Percentiles rank a stretch among this genome's conserved stretches.
These are phyloP conservation scores for Rhyacophila brunnea DNA, from an alignment of 1,140 invertebrate species.

Conservation along the genomic window DNA sequence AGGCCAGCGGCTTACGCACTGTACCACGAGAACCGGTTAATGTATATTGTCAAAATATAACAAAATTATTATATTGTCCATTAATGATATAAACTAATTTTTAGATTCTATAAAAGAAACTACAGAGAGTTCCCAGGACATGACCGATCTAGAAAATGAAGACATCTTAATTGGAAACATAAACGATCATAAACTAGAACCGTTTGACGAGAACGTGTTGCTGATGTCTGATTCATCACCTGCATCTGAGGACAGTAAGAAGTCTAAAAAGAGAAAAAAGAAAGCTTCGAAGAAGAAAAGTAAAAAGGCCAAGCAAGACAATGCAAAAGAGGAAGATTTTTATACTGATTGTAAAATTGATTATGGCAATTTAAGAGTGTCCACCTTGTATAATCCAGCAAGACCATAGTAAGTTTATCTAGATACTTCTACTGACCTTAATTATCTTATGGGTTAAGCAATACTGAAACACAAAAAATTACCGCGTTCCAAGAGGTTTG, in stretches of 20 bases:
- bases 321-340: constrained; percentile 16
- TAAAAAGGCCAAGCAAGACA: neutral
- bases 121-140: no score
- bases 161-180: neutral
- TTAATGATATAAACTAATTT: no score
- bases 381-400: constrained; percentile 29
- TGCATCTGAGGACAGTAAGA: neutral
- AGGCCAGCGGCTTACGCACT: no score
- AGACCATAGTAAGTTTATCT: constrained; percentile 30
- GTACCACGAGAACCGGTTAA: no score
- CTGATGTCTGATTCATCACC: neutral
- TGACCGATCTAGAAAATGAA: constrained; percentile 4
- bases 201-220: neutral
- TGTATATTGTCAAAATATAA: no score
- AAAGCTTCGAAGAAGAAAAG: neutral
- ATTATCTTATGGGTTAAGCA: no score
- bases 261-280: neutral
- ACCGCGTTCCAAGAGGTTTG: no score
- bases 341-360: constrained; percentile 25
- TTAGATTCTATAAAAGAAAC: no score
- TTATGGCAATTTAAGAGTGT: constrained; percentile 29
- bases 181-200: neutral
- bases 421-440: no score
- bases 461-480: no score
- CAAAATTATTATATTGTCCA: no score